phyloP scores from a whole-genome alignment of 2,888 invertebrate species.

The Ypsolopha sequella region DNA sequence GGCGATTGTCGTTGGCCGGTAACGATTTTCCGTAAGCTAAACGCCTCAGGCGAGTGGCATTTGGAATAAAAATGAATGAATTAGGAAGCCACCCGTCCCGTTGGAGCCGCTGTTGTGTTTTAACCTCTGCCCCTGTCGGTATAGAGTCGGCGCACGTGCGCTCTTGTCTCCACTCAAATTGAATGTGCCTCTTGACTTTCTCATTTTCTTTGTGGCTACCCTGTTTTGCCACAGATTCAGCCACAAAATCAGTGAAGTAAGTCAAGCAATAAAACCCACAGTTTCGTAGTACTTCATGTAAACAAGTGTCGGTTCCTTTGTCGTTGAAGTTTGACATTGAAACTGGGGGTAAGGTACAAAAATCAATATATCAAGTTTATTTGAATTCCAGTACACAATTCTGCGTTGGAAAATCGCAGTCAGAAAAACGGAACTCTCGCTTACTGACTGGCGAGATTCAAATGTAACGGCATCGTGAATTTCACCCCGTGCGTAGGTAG shows the following conservation, averaged over 20 bases:
- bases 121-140: slow-evolving; percentile 41
- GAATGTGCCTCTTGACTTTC: slow-evolving; percentile 29
- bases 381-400: not conserved
- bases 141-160: slow-evolving; percentile 54
- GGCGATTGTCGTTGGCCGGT: slow-evolving; percentile 36
- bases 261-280: not conserved
- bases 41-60: slow-evolving; percentile 30
- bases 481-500: not conserved
- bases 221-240: not conserved
- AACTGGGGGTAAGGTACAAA: slow-evolving; percentile 10
- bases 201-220: slow-evolving; percentile 17
- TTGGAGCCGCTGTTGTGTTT: slow-evolving; percentile 35
- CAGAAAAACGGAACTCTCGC: not conserved
- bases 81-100: slow-evolving; percentile 34
- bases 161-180: slow-evolving; percentile 34
- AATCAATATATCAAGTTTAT: slow-evolving; percentile 4
- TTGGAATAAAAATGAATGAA: slow-evolving; percentile 50
- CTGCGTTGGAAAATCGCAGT: not conserved
- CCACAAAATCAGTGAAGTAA: not conserved
- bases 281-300: slow-evolving; percentile 7
- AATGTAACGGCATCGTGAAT: not conserved
- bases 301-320: slow-evolving; percentile 47
- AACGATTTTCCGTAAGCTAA: slow-evolving; percentile 45
- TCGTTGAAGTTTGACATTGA: slow-evolving; percentile 32
- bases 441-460: not conserved